A percentile compares a stretch with the other conserved stretches of the same genome.
phyloP scores from a whole-genome alignment of 2,113 vertebrate species.

The Casuarius casuarius region DNA sequence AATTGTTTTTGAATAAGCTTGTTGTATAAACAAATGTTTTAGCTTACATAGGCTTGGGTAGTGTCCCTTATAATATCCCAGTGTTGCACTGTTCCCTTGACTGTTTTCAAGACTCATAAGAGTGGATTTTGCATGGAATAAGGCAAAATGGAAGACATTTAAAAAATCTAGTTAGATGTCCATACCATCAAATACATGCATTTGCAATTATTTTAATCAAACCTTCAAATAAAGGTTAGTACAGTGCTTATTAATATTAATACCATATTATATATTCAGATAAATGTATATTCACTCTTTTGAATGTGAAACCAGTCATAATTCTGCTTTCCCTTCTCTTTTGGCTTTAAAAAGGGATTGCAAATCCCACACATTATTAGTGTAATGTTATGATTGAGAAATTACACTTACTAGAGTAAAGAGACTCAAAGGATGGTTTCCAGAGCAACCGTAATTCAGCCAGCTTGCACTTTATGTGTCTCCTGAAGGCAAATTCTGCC shows the following conservation, averaged over 20 bases:
- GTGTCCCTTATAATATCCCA: not conserved
- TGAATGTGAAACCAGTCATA: not conserved
- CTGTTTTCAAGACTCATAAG: not conserved
- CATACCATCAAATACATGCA: not conserved
- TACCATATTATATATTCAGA: not conserved
- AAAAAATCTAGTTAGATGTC: not conserved
- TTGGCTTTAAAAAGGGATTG: not conserved
- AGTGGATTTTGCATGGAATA: not conserved
- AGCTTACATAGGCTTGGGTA: not conserved
- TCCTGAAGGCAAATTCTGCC: slow-evolving; percentile 11
- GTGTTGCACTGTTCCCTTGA: not conserved
- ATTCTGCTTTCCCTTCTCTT: not conserved
- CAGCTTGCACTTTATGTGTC: not conserved
- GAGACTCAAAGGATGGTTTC: slow-evolving; percentile 29
- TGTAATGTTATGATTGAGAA: slow-evolving; percentile 36
- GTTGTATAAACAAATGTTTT: not conserved
- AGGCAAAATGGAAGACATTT: slow-evolving; percentile 7
- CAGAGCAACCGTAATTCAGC: not conserved
- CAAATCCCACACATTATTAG: not conserved
- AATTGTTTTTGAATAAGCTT: not conserved
- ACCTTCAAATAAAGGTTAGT: not conserved
- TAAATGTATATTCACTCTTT: not conserved
- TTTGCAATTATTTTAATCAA: slow-evolving; percentile 39
- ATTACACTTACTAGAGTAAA: not conserved
- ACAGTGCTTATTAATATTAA: not conserved